Base-by-base conservation (phyloP, 2,113 vertebrate genomes). In the Muntiacus reevesi region DNA sequence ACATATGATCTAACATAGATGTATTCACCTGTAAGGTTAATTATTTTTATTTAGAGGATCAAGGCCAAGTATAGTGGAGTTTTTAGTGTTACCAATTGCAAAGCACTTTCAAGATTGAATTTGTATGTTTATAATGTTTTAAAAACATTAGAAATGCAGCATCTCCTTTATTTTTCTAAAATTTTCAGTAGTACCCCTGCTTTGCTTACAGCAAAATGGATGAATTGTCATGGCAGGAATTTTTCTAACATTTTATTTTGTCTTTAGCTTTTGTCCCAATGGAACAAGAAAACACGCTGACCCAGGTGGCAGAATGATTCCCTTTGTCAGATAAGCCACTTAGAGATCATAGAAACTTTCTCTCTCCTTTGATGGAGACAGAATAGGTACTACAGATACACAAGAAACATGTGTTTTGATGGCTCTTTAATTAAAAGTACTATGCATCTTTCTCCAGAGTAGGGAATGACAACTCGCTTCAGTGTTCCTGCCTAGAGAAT, bases 401-500 rank as follows among this genome's bases (percentile, higher is more conserved):
- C 13, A 84, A 47, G 11, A 76, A 95, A 85, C 50, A 27, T 60
- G 27, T 84, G 52, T 89, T 89, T 96, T 74, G 45, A 87, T 94
- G 36, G 25, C 87, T 93, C 91, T 89, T 88, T 95, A 94, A 81
- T 94, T 74, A 81, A 91, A 62, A 95, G 27, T 85, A 10, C 83
- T 84, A 33, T 91, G 33, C 28, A 81, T 89, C 52, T 89, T 90
- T 92, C 79, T 23, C n/a, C 23, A 10, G 67, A 40, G 67, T 36
- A 71, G 67, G 2, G 67, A 71, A 40, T 13, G 67, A 19, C n/a
- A 40, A 71, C 19, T 10, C 0, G 2, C 9, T 36, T 67, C 33
- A 21, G n/a, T 71, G 64, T 21, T 71, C n/a, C 67, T 71, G 19
- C n/a, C 5, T 71, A 19, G 67, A 40, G n/a, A 71, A 40, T 71